These are phyloP conservation scores for Emys orbicularis DNA, from an alignment of 2,797 vertebrate species.

Conservation along the genomic window DNA sequence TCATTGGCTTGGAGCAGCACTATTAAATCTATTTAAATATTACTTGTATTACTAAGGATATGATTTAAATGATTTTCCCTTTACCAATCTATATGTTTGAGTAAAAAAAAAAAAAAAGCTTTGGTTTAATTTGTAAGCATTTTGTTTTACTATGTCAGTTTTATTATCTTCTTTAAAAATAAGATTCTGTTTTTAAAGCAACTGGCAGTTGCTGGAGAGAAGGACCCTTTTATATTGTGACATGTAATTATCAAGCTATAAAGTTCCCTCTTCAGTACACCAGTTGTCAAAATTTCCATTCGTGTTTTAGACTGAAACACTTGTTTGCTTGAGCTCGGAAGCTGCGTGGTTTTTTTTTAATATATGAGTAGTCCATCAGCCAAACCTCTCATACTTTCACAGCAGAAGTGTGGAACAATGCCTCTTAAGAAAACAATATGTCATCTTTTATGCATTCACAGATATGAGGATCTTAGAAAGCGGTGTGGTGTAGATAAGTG, in stretches of 20 bases:
- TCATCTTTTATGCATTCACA: neutral
- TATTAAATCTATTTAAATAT: conserved; percentile 90
- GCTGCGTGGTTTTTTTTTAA: neutral
- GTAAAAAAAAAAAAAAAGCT: conserved; percentile 46
- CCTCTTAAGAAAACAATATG: neutral
- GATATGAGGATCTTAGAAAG: neutral
- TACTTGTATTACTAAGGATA: conserved; percentile 85
- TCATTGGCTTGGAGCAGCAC: conserved; percentile 87
- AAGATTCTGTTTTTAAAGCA: conserved; percentile 1
- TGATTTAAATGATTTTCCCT: conserved; percentile 83
- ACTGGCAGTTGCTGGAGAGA: conserved; percentile 48
- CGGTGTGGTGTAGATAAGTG: neutral
- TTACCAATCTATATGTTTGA: conserved; percentile 74
- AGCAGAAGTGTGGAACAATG: neutral
- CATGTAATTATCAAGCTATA: neutral
- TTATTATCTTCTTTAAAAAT: conserved; percentile 58
- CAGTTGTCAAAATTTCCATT: conserved; percentile 37
- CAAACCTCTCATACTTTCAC: neutral
- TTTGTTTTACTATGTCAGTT: conserved; percentile 74
- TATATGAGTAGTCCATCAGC: neutral
- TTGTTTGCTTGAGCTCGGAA: neutral
- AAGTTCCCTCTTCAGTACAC: conserved; percentile 5
- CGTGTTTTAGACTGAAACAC: neutral
- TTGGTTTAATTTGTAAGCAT: conserved; percentile 62
- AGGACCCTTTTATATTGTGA: neutral